These are phyloP conservation scores for Heliconius ismenius DNA, from an alignment of 2,888 invertebrate species.

Conservation along the genomic window DNA sequence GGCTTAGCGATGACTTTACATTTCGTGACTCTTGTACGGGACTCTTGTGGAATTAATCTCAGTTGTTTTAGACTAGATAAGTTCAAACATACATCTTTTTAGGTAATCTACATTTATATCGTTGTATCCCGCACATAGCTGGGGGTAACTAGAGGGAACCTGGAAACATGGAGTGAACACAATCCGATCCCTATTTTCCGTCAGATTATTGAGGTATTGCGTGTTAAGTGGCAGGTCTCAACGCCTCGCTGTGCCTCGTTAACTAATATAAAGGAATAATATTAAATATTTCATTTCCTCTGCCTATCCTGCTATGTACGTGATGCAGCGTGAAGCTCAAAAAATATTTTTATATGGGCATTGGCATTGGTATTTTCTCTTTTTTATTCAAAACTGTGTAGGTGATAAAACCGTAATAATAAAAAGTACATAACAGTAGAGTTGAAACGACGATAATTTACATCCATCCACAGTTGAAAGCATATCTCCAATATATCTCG, in stretches of 20 bases:
- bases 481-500: slow-evolving; percentile 62
- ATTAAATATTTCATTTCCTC: too few species aligned
- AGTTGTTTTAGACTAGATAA: slow-evolving; percentile 29
- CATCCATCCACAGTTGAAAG: slow-evolving; percentile 22
- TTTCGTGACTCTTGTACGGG: slow-evolving; percentile 21
- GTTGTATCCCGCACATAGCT: not conserved
- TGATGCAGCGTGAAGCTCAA: too few species aligned
- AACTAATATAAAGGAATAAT: too few species aligned
- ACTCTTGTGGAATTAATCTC: slow-evolving; percentile 28
- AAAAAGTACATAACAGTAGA: slow-evolving; percentile 1
- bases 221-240: too few species aligned
- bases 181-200: not conserved
- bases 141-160: too few species aligned
- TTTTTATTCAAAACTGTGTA: not conserved
- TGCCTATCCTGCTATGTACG: too few species aligned
- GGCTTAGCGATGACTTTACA: slow-evolving; percentile 36
- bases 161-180: not conserved
- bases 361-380: too few species aligned
- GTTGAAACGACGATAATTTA: slow-evolving; percentile 22
- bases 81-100: not conserved
- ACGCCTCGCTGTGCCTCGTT: too few species aligned
- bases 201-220: too few species aligned
- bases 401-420: not conserved
- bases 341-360: not conserved
- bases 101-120: not conserved